Evolutionary conservation across 2,797 vertebrate species (phyloP).

Genomic region (Cynopterus sphinx): DNA sequence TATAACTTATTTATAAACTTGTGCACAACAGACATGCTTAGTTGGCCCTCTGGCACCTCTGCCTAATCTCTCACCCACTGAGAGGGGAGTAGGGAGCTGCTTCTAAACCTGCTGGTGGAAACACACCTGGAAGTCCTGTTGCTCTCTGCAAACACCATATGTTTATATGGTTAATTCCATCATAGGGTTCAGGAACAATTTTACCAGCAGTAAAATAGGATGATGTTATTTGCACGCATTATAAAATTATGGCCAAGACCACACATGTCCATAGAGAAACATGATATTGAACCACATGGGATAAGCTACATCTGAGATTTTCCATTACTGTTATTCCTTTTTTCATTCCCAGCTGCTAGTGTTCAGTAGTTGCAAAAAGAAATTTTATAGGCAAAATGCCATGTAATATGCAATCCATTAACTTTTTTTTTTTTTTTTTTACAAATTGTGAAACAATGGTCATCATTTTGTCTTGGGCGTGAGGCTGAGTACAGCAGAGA

Average conservation of each 20-base stretch:
- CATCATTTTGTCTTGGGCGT: neutral
- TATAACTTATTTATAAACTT: neutral
- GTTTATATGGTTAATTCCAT: conserved; percentile 47
- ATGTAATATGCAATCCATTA: conserved; percentile 31
- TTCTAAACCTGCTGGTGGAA: neutral
- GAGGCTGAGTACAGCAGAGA: neutral
- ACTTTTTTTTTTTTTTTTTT: neutral
- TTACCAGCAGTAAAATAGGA: conserved; percentile 63
- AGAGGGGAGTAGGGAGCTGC: neutral
- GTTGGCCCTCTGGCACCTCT: neutral
- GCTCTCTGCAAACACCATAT: conserved; percentile 18
- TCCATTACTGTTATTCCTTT: neutral
- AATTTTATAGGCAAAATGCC: conserved; percentile 41
- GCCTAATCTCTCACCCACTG: neutral
- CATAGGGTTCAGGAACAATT: conserved; percentile 6
- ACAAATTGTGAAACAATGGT: conserved; percentile 30
- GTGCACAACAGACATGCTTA: neutral
- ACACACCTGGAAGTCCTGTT: conserved; percentile 44
- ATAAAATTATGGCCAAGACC: conserved; percentile 66
- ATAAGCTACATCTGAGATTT: conserved; percentile 55
- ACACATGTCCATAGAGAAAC: conserved; percentile 63
- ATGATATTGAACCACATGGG: neutral
- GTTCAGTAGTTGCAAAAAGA: conserved; percentile 41
- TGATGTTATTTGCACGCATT: conserved; percentile 65
- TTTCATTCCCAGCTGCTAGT: neutral